Percentiles rank a stretch among this genome's conserved stretches.
These are phyloP conservation scores for Melanotaenia maccullochi DNA, from an alignment of 2,797 vertebrate species.

Conservation along the genomic window DNA sequence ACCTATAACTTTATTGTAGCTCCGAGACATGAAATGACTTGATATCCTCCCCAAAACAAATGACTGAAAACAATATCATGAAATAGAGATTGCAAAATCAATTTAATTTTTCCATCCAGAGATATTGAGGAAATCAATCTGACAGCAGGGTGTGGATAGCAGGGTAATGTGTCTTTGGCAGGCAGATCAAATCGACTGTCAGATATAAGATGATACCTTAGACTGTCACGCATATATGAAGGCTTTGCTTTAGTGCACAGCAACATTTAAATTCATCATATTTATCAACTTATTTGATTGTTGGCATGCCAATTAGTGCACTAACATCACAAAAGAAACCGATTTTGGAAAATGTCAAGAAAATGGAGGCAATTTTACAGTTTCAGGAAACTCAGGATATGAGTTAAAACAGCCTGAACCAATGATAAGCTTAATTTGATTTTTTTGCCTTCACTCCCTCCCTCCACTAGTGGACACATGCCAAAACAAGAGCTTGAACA, in stretches of 20 bases:
- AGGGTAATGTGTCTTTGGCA: constrained; percentile 3
- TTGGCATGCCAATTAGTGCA: background rate
- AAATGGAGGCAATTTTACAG: constrained; percentile 20
- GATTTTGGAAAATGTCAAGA: background rate
- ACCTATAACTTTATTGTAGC: background rate
- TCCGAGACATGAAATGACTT: background rate
- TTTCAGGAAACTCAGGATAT: constrained; percentile 19
- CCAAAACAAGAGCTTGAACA: constrained; percentile 37
- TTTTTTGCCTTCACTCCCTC: constrained; percentile 13
- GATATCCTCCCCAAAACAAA: background rate
- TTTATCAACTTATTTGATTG: background rate
- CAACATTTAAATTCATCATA: background rate
- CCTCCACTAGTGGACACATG: background rate
- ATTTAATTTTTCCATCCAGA: background rate
- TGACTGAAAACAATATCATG: background rate
- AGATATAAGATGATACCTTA: background rate
- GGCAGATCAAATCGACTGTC: constrained; percentile 1
- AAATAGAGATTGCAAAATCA: background rate
- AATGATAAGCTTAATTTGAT: constrained; percentile 39
- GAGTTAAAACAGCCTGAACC: constrained; percentile 10
- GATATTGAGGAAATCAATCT: constrained; percentile 2
- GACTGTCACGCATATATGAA: background rate
- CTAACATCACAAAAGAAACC: too few relatives aligned
- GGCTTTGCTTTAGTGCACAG: background rate
- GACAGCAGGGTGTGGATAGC: background rate